phyloP scores from a whole-genome alignment of 1,140 invertebrate genomes.

The Kradibia gibbosae region DNA sequence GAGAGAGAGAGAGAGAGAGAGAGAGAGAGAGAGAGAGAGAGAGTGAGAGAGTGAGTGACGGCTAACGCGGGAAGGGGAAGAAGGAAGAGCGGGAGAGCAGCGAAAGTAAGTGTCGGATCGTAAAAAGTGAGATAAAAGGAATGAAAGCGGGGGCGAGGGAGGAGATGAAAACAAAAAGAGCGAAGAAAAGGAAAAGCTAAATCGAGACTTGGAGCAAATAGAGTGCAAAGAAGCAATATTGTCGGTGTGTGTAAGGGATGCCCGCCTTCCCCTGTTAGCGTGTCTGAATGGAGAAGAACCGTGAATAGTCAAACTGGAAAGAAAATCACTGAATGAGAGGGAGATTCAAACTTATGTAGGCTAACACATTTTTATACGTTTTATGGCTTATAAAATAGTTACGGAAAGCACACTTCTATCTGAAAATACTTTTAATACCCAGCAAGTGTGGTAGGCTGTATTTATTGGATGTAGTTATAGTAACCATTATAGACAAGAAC shows the following conservation, averaged over 20 bases:
- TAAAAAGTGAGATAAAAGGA: slow-evolving; percentile 9
- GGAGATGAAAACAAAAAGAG: background rate
- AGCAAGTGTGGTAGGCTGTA: too few relatives aligned
- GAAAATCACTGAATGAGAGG: background rate
- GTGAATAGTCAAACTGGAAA: background rate
- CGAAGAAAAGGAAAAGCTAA: slow-evolving; percentile 6
- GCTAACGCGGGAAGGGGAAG: too few relatives aligned
- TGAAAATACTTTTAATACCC: background rate
- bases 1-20: too few relatives aligned
- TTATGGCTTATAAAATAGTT: background rate
- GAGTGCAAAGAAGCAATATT: background rate
- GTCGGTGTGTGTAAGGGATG: too few relatives aligned
- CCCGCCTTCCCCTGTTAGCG: too few relatives aligned
- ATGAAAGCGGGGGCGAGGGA: background rate
- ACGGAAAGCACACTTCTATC: too few relatives aligned
- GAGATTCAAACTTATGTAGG: background rate
- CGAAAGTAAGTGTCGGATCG: slow-evolving; percentile 6
- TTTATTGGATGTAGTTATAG: too few relatives aligned
- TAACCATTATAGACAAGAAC: too few relatives aligned
- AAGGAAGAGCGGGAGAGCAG: background rate
- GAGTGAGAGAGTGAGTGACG: background rate
- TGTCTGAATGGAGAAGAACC: background rate
- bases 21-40: background rate
- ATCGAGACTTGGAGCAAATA: slow-evolving; percentile 4
- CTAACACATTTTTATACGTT: background rate